These are phyloP conservation scores for Melitaea cinxia DNA, from an alignment of 1,140 invertebrate species.

Conservation along the genomic window DNA sequence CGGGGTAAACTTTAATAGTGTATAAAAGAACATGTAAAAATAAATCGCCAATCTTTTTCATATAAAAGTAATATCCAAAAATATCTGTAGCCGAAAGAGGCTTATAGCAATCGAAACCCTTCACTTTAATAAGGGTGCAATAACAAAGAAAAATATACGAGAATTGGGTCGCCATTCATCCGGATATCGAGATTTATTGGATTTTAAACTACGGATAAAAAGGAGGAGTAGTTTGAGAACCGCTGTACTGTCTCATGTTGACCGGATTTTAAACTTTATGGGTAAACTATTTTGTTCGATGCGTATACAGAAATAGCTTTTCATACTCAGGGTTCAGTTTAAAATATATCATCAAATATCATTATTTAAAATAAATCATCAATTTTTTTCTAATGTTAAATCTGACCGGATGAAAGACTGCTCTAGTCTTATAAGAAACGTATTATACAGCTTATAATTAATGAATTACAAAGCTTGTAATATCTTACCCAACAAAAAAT, in stretches of 20 bases:
- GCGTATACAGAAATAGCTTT: slow-evolving; percentile 5
- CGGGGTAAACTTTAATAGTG: neutral
- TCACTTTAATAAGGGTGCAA: slow-evolving; percentile 26
- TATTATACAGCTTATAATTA: too few relatives aligned
- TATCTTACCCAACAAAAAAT: too few relatives aligned
- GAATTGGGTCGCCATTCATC: slow-evolving; percentile 26
- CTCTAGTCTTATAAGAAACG: too few relatives aligned
- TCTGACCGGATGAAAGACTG: too few relatives aligned
- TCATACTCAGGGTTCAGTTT: slow-evolving; percentile 1
- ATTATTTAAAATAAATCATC: too few relatives aligned
- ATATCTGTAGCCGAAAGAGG: slow-evolving; percentile 3
- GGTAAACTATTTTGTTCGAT: slow-evolving; percentile 15
- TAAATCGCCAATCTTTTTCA: slow-evolving; percentile 22
- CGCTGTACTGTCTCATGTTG: slow-evolving; percentile 21
- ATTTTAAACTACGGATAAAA: slow-evolving; percentile 28
- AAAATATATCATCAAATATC: neutral
- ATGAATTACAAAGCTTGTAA: too few relatives aligned
- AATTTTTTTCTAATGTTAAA: too few relatives aligned
- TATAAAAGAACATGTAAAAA: neutral
- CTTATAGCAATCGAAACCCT: slow-evolving; percentile 1
- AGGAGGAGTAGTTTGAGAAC: slow-evolving; percentile 16
- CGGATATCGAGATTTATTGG: slow-evolving; percentile 32
- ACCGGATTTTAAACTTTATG: slow-evolving; percentile 19
- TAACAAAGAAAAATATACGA: slow-evolving; percentile 28
- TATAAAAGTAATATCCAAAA: slow-evolving; percentile 13